Evolutionary conservation across 2,797 vertebrate species (phyloP), one percentile per base, ranked within the genome.

Genomic region (Fistularia tabacaria): DNA sequence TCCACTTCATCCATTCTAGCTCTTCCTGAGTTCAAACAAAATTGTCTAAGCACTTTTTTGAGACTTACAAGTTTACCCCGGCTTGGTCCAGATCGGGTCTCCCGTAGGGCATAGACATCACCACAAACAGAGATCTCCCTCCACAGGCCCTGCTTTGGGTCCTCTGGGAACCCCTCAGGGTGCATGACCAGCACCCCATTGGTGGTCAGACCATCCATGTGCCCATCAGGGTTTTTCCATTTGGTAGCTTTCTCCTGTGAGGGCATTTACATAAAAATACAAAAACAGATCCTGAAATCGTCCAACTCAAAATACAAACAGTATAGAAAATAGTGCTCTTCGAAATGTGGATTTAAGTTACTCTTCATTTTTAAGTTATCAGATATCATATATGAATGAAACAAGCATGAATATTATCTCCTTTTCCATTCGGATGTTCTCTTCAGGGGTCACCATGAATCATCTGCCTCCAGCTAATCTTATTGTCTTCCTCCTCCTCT

Each of bases 181-280:
- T 98, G 96, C 96, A 99, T 98, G 64, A 99, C 96, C 39, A 99
- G 87, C 54, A 99, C 95, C 0, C 96, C 96, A 0, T 99, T 92
- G 56, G 91, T 92, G 40, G 91, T 92, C 53, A 92, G 83, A 10
- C 91, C 91, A 3, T 92, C 91, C 91, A 92, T 92, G 57, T 92
- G 89, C 12, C 91, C 91, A 6, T 92, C 91, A 0, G 90, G 89
- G 72, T 92, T 92, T 81, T 91, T 92, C 91, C 91, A 92, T 76
- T 91, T 92, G 56, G 90, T 91, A 49, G 91, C 91, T 73, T 91
- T 92, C 73, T 92, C 91, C 91, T 92, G 74, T 1, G 8, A 12
- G 6, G 47, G 3, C 15, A 40, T 38, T 63, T 9, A 62, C 36
- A 47, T 1, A 0, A 59, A 2, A 9, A 40, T 6, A n/a, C n/a